Base-by-base conservation (phyloP, 2,113 vertebrate species). In the Urocolius indicus region DNA sequence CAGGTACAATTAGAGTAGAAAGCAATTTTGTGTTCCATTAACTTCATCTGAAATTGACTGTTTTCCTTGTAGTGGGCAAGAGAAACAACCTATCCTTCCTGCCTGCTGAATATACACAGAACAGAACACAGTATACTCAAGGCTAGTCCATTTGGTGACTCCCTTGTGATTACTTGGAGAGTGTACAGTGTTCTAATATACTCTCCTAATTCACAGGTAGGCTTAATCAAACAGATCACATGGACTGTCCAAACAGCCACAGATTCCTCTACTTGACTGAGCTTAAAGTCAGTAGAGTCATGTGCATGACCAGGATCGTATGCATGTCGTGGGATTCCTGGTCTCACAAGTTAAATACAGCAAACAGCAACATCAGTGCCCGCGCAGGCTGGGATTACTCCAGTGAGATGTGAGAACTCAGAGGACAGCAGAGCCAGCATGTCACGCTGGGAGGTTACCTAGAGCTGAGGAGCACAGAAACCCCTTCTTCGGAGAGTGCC, bases 381-480 rank as follows among this genome's bases (percentile, higher is more conserved):
- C 71, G 63, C 67, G 24, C 34, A 13, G 0, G 2, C 73, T 57
- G 68, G 63, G 54, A 43, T 46, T 68, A 48, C 76, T 87, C 41
- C 67, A 61, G 87, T 9, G 10, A 36, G 27, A 24, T 32, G 57
- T 22, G 57, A 65, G 83, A 52, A 32, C 41, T 61, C 17, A 9
- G 45, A 74, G 80, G 15, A 38, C 17, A 75, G 5, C 61, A 9
- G 26, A 81, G 59, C 45, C 32, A 12, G 4, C 4, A 5, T 10
- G 48, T 38, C 41, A 45, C 5, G 3, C 32, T 29, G 73, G 54
- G 69, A 71, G 32, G 26, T 98, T 98, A 99, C 99, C 99, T 94
- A 99, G 98, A 52, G 99, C 98, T 91, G 99, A 98, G 19, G 99
- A 99, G 95, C 98, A 99, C 90, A 99, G 98, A 96, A 99, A 99